Base-by-base conservation (phyloP, 2,797 vertebrate genomes). In the Rhynchonycteris naso region DNA sequence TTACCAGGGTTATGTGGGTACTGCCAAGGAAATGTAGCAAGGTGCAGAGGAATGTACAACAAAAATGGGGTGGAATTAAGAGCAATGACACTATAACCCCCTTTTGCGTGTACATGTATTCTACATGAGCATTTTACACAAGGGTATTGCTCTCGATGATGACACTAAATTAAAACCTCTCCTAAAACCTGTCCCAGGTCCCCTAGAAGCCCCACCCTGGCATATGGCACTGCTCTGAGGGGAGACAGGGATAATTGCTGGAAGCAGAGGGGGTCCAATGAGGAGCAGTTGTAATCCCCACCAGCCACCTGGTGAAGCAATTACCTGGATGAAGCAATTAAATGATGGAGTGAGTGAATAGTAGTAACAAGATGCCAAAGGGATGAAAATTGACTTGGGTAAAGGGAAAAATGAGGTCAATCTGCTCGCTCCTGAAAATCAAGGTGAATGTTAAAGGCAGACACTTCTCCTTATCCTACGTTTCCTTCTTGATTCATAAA, bases 291-390 rank as follows among this genome's bases (percentile, higher is more conserved):
- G 56, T 83, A 63, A 68, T 38, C 79, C 89, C 79, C 84, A 90
- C 79, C 85, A 94, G 71, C 75, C 91, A 88, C 93, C 78, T 87
- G 68, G 83, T 56, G 87, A 87, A 93, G 71, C 89, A 94, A 95
- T 94, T 90, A 83, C 47, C 80, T 87, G 63, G 79, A 72, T 59
- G 87, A 89, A 93, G 68, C 89, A 94, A 95, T 94, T 91, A 90
- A 87, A 91, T 5, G 33, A 88, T 11, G 0, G 1, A 91, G 18
- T 68, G 91, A 92, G 56, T 63, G 33, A 76, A 65, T 4, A 22
- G 35, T 33, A 91, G 35, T 33, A 91, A 94, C 26, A 72, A 95
- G 95, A 84, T 59, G 76, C 95, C 89, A 43, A 84, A 87, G 76
- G 63, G 88, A 82, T 89, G 66, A 35, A 83, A 91, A 87, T 0